A percentile compares a stretch with the other conserved stretches of the same genome.
Conservation (phyloP, 1,140 invertebrate genomes). For the Trypoxylus dichotomus region DNA sequence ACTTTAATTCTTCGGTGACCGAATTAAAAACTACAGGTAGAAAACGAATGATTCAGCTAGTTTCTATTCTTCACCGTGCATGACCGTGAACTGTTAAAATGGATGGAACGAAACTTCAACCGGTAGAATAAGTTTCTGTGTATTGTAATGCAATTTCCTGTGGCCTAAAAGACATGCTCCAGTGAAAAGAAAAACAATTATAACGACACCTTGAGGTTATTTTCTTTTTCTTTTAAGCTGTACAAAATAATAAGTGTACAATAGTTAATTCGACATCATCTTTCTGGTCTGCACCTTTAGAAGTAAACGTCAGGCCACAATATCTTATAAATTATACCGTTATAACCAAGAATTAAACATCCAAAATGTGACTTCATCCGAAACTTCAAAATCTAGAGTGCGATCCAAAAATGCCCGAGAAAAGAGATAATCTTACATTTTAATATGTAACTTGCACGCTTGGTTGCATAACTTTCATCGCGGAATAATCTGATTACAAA, state of each 20-base stretch:
- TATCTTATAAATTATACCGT: no score
- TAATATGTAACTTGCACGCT: no score
- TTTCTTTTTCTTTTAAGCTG: no score
- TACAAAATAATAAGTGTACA: no score
- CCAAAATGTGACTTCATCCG: no score
- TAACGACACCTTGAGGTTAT: background rate
- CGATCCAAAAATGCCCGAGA: no score
- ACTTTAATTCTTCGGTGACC: background rate
- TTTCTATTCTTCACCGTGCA: background rate
- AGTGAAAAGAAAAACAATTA: background rate
- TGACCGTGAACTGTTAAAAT: background rate
- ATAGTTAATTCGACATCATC: no score
- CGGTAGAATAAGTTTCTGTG: background rate
- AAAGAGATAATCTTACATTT: no score
- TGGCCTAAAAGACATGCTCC: constrained; percentile 2
- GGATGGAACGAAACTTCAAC: background rate
- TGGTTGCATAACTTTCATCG: background rate
- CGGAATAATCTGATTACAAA: background rate
- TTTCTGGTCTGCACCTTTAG: no score
- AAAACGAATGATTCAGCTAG: background rate
- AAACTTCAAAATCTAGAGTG: no score
- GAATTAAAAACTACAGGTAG: background rate
- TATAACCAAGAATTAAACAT: no score
- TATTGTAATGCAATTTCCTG: background rate
- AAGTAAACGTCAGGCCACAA: no score